phyloP scores from a whole-genome alignment of 2,797 vertebrate species.

The Amazona ochrocephala region DNA sequence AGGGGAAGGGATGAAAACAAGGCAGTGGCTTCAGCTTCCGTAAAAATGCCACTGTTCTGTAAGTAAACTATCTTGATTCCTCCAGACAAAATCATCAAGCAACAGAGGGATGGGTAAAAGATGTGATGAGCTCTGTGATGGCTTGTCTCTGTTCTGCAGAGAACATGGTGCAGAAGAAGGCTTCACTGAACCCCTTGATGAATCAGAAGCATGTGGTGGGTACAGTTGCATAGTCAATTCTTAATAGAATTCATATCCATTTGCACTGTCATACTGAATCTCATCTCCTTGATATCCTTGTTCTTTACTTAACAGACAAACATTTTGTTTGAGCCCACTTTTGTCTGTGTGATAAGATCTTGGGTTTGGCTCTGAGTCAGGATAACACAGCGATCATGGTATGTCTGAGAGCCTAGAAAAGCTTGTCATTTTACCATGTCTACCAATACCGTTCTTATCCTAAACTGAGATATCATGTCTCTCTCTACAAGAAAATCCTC shows the following conservation, averaged over 20 bases:
- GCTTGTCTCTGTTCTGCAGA: not conserved
- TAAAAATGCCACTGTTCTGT: not conserved
- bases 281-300: not conserved
- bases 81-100: not conserved
- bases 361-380: not conserved
- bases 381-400: not conserved
- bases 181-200: not conserved
- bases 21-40: not conserved
- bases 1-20: not conserved
- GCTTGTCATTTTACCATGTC: not conserved
- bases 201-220: not conserved
- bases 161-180: not conserved
- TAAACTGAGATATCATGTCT: not conserved
- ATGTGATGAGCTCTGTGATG: not conserved
- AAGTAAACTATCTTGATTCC: not conserved
- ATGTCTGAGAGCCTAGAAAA: not conserved
- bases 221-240: not conserved
- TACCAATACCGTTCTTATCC: not conserved
- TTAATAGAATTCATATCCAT: not conserved
- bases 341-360: not conserved
- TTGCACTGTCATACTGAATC: not conserved
- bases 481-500: not conserved
- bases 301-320: not conserved
- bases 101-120: not conserved
- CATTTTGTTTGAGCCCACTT: not conserved